Conservation (phyloP, 2,888 invertebrate genomes). For the Folsomia candida region DNA sequence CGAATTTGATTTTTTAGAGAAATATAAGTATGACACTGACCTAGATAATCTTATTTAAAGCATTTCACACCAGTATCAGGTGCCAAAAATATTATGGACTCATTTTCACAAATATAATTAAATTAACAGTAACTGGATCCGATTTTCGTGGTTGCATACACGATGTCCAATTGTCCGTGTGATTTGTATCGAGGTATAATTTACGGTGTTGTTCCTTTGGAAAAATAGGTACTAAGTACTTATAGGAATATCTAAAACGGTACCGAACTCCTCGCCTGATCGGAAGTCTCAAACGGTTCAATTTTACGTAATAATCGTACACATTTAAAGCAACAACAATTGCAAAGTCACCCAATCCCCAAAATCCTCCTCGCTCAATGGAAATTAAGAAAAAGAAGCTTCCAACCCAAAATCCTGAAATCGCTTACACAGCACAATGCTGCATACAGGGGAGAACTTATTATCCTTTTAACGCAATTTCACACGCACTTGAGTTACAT, state of each 20-base stretch:
- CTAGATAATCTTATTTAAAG: background rate
- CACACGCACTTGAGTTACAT: constrained; percentile 46
- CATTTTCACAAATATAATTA: background rate
- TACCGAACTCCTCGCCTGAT: too few species aligned
- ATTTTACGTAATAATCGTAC: too few species aligned
- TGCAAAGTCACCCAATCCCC: constrained; percentile 11
- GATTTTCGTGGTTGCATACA: too few species aligned
- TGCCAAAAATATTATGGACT: background rate
- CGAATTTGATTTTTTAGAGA: too few species aligned
- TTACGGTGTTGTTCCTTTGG: too few species aligned
- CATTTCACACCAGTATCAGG: background rate
- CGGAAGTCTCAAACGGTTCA: too few species aligned
- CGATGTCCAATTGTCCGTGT: background rate
- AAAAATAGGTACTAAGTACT: too few species aligned
- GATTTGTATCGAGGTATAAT: too few species aligned
- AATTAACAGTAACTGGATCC: background rate
- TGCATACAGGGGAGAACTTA: background rate
- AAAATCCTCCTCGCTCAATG: background rate
- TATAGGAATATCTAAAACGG: too few species aligned
- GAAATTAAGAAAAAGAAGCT: background rate
- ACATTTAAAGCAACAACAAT: too few species aligned
- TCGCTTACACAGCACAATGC: background rate
- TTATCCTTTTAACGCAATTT: constrained; percentile 32
- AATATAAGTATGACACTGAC: background rate
- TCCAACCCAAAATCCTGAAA: constrained; percentile 15